Conservation (phyloP, 53 echinoderm and acorn worm species). For the Echinarachnius parma region DNA sequence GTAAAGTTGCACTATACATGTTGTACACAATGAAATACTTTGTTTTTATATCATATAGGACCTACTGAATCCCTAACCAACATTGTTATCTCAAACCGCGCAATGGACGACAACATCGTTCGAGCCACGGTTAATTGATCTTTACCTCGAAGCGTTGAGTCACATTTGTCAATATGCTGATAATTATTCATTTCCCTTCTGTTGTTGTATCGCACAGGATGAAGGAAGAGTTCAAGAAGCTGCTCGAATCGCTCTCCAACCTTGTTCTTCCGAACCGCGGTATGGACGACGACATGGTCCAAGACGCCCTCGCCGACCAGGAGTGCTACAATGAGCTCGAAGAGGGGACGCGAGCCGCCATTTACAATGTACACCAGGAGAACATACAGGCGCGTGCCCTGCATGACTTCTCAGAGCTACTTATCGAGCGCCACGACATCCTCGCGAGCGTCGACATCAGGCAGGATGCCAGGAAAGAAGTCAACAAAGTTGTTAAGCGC, state of each 20-base stretch:
- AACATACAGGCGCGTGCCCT: slow-evolving; percentile 59
- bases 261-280: slow-evolving; percentile 67
- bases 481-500: slow-evolving; percentile 7
- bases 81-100: slow-evolving; percentile 68
- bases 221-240: slow-evolving; percentile 85
- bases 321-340: slow-evolving; percentile 69
- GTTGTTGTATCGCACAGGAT: slow-evolving; percentile 46
- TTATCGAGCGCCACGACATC: too few species aligned
- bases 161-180: too few species aligned
- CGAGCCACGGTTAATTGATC: too few species aligned
- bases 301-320: slow-evolving; percentile 48
- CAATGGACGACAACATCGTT: slow-evolving; percentile 59
- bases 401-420: slow-evolving; percentile 67
- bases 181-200: too few species aligned
- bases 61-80: slow-evolving; percentile 48
- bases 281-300: slow-evolving; percentile 54
- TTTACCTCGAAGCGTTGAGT: too few species aligned
- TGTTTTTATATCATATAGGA: too few species aligned
- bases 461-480: slow-evolving; percentile 23
- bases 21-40: too few species aligned
- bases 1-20: too few species aligned
- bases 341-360: slow-evolving; percentile 55
- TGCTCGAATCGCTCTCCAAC: slow-evolving; percentile 54
- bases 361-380: slow-evolving; percentile 73
- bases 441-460: slow-evolving; percentile 38